These are phyloP conservation scores for Phalera bucephala DNA, from an alignment of 2,888 invertebrate genomes.

Conservation along the genomic window DNA sequence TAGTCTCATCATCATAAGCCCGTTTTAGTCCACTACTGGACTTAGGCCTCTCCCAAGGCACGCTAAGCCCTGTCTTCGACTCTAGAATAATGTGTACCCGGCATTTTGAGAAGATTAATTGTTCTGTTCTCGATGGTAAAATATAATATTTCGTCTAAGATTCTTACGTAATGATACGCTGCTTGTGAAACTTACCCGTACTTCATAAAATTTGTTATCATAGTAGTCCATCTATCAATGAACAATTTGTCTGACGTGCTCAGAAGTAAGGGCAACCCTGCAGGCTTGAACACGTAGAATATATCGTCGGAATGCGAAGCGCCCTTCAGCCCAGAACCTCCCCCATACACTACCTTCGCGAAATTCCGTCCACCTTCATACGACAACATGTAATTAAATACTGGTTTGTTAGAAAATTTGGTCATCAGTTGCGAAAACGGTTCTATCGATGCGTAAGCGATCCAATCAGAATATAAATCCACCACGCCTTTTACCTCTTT, in stretches of 20 bases:
- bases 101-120: too few species aligned
- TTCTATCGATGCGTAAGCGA: slow-evolving; percentile 51
- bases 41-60: too few species aligned
- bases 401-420: slow-evolving; percentile 46
- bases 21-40: too few species aligned
- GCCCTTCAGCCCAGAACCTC: slow-evolving; percentile 32
- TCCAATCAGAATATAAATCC: slow-evolving; percentile 64
- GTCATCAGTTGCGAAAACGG: slow-evolving; percentile 55
- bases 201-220: slow-evolving; percentile 71
- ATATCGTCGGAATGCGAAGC: slow-evolving; percentile 68
- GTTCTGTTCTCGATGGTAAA: too few species aligned
- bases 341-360: slow-evolving; percentile 48
- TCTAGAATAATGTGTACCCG: too few species aligned
- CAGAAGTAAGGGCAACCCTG: slow-evolving; percentile 45
- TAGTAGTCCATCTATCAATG: slow-evolving; percentile 56
- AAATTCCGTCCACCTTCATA: slow-evolving; percentile 66
- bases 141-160: too few species aligned
- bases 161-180: too few species aligned
- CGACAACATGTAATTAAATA: slow-evolving; percentile 65
- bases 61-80: too few species aligned
- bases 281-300: slow-evolving; percentile 71
- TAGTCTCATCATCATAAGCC: too few species aligned
- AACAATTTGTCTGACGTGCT: slow-evolving; percentile 46
- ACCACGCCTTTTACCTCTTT: slow-evolving; percentile 41
- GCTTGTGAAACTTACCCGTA: slow-evolving; percentile 58